These are phyloP conservation scores for Xyrauchen texanus DNA, from an alignment of 2,113 vertebrate genomes.

Conservation along the genomic window DNA sequence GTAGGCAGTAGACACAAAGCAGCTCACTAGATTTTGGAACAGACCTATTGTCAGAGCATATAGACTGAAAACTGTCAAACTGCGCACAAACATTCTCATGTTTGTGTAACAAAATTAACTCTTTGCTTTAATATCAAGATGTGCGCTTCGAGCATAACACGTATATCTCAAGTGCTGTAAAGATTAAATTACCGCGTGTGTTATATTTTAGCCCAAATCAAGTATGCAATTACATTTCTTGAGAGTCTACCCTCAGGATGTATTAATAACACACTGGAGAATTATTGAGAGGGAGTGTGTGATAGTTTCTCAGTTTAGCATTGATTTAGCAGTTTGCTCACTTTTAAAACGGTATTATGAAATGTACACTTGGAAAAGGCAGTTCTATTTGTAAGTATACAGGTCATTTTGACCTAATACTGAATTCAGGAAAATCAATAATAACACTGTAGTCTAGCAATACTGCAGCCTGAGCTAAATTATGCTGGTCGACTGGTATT, in stretches of 20 bases:
- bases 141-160: neutral
- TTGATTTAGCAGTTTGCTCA: conserved; percentile 21
- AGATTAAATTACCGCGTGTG: neutral
- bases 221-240: conserved; percentile 25
- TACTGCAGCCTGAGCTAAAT: neutral
- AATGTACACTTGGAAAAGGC: neutral
- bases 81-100: too few relatives aligned
- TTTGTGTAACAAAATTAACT: neutral
- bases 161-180: neutral
- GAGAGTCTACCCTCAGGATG: conserved; percentile 13
- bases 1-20: too few relatives aligned
- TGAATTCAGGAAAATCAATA: conserved; percentile 11
- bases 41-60: too few relatives aligned
- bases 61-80: too few relatives aligned
- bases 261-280: conserved; percentile 9
- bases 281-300: conserved; percentile 18
- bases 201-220: conserved; percentile 27
- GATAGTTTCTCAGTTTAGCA: conserved; percentile 30
- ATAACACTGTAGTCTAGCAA: neutral
- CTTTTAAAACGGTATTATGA: neutral
- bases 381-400: too few relatives aligned
- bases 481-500: neutral
- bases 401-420: neutral
- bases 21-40: too few relatives aligned
- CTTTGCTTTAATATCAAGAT: neutral